Evolutionary conservation across 35 echinoderm and acorn worm genomes (phyloP).

Genomic region (Chiridota heheva): DNA sequence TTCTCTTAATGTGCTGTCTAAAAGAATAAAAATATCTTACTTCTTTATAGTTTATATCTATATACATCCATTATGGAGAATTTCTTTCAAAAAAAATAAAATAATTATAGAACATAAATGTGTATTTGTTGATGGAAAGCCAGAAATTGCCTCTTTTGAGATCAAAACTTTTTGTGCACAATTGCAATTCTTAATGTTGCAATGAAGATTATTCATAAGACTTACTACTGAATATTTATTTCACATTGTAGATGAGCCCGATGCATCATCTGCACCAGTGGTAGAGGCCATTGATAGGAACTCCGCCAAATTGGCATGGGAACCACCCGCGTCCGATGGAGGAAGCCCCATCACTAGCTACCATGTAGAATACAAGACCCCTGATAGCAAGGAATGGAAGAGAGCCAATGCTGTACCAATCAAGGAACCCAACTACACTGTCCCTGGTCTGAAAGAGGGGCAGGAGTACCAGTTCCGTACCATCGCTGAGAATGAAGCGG

Average conservation of each 20-base stretch:
- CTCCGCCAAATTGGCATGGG: constrained; percentile 64
- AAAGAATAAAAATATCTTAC: too few relatives aligned
- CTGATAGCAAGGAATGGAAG: constrained; percentile 66
- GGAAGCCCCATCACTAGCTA: constrained; percentile 93
- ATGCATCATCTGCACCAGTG: constrained; percentile 60
- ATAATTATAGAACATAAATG: too few relatives aligned
- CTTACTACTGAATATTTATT: too few relatives aligned
- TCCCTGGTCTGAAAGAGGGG: constrained; percentile 74
- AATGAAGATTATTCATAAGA: too few relatives aligned
- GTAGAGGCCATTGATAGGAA: constrained; percentile 71
- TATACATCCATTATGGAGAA: too few relatives aligned
- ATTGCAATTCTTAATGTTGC: too few relatives aligned
- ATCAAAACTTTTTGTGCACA: too few relatives aligned
- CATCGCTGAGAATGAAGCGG: constrained; percentile 81
- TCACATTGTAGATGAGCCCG: constrained; percentile 99
- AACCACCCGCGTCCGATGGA: constrained; percentile 72
- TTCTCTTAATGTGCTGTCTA: too few relatives aligned
- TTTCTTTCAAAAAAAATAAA: too few relatives aligned
- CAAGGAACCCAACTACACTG: constrained; percentile 41
- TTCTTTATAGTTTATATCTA: too few relatives aligned
- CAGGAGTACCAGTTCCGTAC: constrained; percentile 91
- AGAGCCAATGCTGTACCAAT: constrained; percentile 66
- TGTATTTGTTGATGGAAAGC: too few relatives aligned
- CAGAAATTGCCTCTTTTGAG: too few relatives aligned
- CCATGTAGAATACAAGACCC: constrained; percentile 60